Percentiles rank a stretch among this genome's conserved stretches.
These are phyloP conservation scores for Hemibagrus guttatus DNA, from an alignment of 2,797 vertebrate species.

Conservation along the genomic window DNA sequence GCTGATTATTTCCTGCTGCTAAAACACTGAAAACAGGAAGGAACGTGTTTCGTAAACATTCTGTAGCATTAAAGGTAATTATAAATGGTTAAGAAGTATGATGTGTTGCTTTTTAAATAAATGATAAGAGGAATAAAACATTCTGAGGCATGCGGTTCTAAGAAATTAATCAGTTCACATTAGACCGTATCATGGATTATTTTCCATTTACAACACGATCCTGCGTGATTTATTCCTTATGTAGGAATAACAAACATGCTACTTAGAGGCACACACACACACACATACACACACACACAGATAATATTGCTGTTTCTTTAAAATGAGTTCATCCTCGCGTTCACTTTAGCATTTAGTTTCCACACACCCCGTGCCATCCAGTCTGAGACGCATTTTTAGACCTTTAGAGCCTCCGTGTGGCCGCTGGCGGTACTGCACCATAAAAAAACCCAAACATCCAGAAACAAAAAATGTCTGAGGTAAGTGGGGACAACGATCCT, in stretches of 20 bases:
- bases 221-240: background rate
- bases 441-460: slow-evolving; percentile 34
- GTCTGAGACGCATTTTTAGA: slow-evolving; percentile 65
- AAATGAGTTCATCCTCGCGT: background rate
- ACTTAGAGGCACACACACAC: background rate
- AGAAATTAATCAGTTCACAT: background rate
- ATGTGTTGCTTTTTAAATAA: background rate
- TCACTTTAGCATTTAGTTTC: background rate
- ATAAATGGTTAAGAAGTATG: background rate
- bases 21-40: background rate
- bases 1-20: background rate
- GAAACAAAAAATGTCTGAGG: slow-evolving; percentile 6
- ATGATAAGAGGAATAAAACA: background rate
- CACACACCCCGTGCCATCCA: slow-evolving; percentile 14
- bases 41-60: background rate
- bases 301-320: background rate
- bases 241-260: too few species aligned
- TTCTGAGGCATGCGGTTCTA: background rate
- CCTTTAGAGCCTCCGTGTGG: slow-evolving; percentile 83
- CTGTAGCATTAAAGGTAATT: too few species aligned
- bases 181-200: too few species aligned
- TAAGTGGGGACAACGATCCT: slow-evolving; percentile 44
- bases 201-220: background rate
- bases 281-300: background rate
- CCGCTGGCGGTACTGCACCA: slow-evolving; percentile 43